Evolutionary conservation across 1,140 invertebrate genomes (phyloP).

Genomic region (Euwallacea fornicatus): DNA sequence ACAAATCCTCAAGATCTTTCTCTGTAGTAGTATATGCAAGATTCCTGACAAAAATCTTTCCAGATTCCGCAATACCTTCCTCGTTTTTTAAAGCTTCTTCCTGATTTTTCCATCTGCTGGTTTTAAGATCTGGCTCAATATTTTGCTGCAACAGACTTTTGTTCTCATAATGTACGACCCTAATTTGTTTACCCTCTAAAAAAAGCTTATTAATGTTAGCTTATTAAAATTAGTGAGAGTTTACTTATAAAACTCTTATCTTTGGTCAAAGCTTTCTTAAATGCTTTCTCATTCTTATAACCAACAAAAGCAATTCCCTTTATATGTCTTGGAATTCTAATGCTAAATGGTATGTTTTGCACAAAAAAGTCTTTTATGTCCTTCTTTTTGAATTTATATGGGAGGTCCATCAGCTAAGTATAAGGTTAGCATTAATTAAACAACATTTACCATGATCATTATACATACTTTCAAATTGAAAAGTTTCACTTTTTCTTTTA

Average conservation of each 20-base stretch:
- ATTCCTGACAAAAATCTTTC: conserved; percentile 94
- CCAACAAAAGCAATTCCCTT: conserved; percentile 90
- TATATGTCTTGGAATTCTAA: conserved; percentile 75
- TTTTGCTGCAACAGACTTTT: conserved; percentile 52
- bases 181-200: conserved; percentile 66
- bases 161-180: conserved; percentile 66
- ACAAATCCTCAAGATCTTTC: conserved; percentile 81
- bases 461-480: conserved; percentile 62
- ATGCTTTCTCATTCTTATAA: conserved; percentile 80
- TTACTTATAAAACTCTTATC: conserved; percentile 83
- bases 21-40: conserved; percentile 87
- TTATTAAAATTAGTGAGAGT: conserved; percentile 38
- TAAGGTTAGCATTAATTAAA: neutral
- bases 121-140: conserved; percentile 50
- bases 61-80: conserved; percentile 86
- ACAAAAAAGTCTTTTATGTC: conserved; percentile 83
- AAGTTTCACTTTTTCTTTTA: conserved; percentile 54
- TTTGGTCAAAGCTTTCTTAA: conserved; percentile 81
- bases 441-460: neutral
- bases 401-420: conserved; percentile 57
- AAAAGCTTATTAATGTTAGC: conserved; percentile 19
- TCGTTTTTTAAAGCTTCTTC: conserved; percentile 70
- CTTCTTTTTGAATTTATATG: conserved; percentile 74
- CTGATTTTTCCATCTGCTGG: conserved; percentile 70
- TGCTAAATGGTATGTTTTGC: conserved; percentile 74